Conservation (phyloP, 2,888 invertebrate species). For the Adelphocoris suturalis region DNA sequence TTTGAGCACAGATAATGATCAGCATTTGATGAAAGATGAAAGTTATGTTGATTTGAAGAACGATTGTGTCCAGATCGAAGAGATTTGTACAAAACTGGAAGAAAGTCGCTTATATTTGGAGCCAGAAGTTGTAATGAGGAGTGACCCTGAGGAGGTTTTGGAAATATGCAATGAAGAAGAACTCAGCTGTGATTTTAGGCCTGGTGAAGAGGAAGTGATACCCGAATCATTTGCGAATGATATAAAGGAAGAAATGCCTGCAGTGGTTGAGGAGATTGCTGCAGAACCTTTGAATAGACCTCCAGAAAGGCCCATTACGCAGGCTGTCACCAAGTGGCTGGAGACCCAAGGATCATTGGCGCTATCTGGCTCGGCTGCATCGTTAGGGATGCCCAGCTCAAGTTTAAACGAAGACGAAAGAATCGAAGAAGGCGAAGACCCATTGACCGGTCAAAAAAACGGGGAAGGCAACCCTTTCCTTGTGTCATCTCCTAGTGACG, state of each 20-base stretch:
- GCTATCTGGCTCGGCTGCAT: constrained; percentile 56
- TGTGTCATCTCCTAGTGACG: constrained; percentile 76
- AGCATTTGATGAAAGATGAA: not conserved
- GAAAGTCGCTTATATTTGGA: not conserved
- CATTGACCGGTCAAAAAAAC: constrained; percentile 78
- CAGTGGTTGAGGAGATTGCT: not conserved
- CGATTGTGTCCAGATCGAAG: not conserved
- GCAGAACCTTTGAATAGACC: not conserved
- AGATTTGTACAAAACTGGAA: not conserved
- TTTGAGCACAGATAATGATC: not conserved
- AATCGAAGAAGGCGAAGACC: constrained; percentile 76
- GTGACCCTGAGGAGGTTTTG: not conserved
- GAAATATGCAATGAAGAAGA: not conserved
- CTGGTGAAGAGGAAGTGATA: not conserved
- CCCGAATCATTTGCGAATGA: not conserved
- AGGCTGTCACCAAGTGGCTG: constrained; percentile 83
- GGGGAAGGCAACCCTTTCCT: constrained; percentile 77
- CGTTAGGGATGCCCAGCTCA: not conserved
- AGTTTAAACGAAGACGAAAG: constrained; percentile 75
- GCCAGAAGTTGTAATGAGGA: constrained; percentile 9
- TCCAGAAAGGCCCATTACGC: constrained; percentile 80
- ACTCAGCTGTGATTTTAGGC: not conserved
- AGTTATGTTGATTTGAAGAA: not conserved
- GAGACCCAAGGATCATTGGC: constrained; percentile 71
- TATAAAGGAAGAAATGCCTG: not conserved